Evolutionary conservation across 2,888 invertebrate species (phyloP), one percentile per base, ranked within the genome.

Genomic region (Calliscelio sp.): DNA sequence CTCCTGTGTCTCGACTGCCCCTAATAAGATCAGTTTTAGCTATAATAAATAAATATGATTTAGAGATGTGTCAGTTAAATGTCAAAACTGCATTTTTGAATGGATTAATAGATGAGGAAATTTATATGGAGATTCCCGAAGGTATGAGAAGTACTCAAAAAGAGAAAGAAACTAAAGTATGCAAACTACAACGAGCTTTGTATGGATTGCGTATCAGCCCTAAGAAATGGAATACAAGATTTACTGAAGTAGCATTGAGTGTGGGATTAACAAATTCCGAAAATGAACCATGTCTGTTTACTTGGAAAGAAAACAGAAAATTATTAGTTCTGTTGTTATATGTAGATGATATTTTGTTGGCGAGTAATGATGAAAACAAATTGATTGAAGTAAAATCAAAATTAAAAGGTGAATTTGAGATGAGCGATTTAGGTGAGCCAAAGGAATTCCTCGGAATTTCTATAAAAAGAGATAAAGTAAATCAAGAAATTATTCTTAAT

Each of bases 21-120:
- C 74, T 84, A 8, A 41, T 81, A 18, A 57, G 85, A 74, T 14
- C 73, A 2, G 49, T 73, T 0, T 22, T 81, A 24, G 57, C 81
- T 0, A 74, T 84, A 4, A 66, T 73, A 0, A 84, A 78, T 16
- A 66, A 66, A 32, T 32, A 59, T 41, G 57, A 81, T 65, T 24
- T 73, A 25, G 63, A 73, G 1, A 24, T 74, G 5, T 63, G 49
- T 57, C 80, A 80, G 70, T 41, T 80, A 20, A 80, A 84, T 35
- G 85, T 86, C 10, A 84, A 83, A 53, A 88, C 86, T 44, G 88
- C 88, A 8, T 89, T 88, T 51, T 51, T 89, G 14, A 85, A 88
- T 68, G 87, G 86, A 20, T 44, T 28, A 10, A 14, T 81, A 25
- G 68, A 44, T 63, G 80, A 46, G 63, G 28, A 63, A 32, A 32